Evolutionary conservation across 2,888 invertebrate genomes (phyloP).

Genomic region (Didymodactylos carnosus): DNA sequence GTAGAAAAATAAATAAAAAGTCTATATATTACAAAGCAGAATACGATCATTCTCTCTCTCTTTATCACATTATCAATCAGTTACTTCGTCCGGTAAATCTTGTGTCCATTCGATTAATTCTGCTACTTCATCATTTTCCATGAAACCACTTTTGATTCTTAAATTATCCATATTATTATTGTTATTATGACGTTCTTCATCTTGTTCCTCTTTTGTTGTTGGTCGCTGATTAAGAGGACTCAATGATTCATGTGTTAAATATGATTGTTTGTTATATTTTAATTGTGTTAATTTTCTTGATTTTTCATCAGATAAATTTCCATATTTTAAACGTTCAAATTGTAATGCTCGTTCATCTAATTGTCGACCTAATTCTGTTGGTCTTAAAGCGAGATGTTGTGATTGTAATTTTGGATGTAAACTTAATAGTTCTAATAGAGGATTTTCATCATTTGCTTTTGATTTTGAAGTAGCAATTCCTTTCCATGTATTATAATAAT

Average conservation of each 20-base stretch:
- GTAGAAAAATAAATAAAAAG: too few relatives aligned
- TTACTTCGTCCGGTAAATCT: too few relatives aligned
- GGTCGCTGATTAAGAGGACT: too few relatives aligned
- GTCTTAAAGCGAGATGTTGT: not conserved
- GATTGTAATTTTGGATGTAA: not conserved
- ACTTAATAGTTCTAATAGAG: not conserved
- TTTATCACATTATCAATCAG: too few relatives aligned
- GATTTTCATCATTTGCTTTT: not conserved
- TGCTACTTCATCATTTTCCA: not conserved
- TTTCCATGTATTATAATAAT: not conserved
- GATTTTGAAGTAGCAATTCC: not conserved
- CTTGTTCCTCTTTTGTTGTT: too few relatives aligned
- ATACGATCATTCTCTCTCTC: too few relatives aligned
- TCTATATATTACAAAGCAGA: too few relatives aligned
- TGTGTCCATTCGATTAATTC: not conserved
- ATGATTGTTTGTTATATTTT: too few relatives aligned
- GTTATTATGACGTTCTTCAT: too few relatives aligned
- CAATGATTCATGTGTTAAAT: too few relatives aligned
- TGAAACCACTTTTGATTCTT: not conserved
- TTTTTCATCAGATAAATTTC: not conserved
- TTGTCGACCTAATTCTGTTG: not conserved
- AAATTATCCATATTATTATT: too few relatives aligned
- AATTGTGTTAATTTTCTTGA: not conserved
- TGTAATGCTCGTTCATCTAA: not conserved
- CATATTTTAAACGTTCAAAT: not conserved